Evolutionary conservation across 2,797 vertebrate species (phyloP).

Genomic region (Margarornis squamiger): DNA sequence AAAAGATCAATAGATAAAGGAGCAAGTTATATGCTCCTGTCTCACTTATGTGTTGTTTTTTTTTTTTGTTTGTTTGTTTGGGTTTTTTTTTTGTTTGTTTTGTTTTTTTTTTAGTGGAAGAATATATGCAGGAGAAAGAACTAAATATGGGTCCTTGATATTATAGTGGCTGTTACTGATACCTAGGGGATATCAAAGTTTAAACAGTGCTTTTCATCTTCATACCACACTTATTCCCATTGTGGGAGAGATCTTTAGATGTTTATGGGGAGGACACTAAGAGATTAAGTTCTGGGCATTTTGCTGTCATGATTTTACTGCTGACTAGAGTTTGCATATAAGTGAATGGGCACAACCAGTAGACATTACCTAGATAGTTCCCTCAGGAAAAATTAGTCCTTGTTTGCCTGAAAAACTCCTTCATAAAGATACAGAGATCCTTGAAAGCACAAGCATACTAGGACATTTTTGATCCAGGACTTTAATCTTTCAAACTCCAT

Average conservation of each 20-base stretch:
- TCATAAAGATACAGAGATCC: not conserved
- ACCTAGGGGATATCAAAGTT: not conserved
- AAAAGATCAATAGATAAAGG: not conserved
- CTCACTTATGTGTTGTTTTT: not conserved
- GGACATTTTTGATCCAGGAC: not conserved
- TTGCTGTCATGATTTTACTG: slow-evolving; percentile 26
- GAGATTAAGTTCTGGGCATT: slow-evolving; percentile 15
- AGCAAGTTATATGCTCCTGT: not conserved
- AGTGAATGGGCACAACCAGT: slow-evolving; percentile 51
- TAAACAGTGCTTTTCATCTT: not conserved
- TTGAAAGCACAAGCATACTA: not conserved
- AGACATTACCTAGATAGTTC: slow-evolving; percentile 55
- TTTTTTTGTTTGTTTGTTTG: no score
- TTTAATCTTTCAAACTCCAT: not conserved
- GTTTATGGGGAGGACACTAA: not conserved
- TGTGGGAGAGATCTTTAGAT: not conserved
- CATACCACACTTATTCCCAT: not conserved
- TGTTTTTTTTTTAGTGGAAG: not conserved
- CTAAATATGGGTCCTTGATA: not conserved
- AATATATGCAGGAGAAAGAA: not conserved
- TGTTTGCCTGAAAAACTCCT: not conserved
- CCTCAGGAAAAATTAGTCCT: slow-evolving; percentile 44
- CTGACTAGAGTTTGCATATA: slow-evolving; percentile 54
- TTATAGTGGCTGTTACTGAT: not conserved
- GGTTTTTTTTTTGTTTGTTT: no score